A percentile compares a stretch with the other conserved stretches of the same genome.
Evolutionary conservation across 1,140 invertebrate genomes (phyloP).

Genomic region (Tetranychus cinnabarinus): DNA sequence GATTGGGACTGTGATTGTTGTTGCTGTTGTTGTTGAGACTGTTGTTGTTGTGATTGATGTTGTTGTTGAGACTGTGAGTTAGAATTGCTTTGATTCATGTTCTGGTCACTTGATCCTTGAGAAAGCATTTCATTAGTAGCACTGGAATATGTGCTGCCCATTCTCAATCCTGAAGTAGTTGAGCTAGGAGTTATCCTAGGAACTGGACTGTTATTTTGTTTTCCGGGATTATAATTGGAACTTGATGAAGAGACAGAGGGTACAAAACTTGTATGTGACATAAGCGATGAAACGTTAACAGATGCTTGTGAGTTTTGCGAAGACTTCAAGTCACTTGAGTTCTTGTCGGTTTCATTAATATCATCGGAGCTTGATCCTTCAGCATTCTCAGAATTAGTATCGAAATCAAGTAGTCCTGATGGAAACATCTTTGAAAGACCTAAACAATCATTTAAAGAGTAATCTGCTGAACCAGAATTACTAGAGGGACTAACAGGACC

Average conservation of each 20-base stretch:
- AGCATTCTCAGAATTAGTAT: neutral
- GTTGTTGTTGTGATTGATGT: neutral
- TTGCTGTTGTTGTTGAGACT: neutral
- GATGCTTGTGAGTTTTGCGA: neutral
- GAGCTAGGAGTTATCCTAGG: neutral
- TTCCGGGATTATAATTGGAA: neutral
- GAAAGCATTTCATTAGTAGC: neutral
- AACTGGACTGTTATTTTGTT: neutral
- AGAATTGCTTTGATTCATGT: too few relatives aligned
- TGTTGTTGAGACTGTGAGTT: neutral
- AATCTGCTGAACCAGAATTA: neutral
- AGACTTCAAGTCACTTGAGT: neutral
- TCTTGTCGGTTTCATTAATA: too few relatives aligned
- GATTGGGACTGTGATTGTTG: neutral
- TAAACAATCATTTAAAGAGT: conserved; percentile 1
- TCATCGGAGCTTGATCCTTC: too few relatives aligned
- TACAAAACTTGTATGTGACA: neutral
- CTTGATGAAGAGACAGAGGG: neutral
- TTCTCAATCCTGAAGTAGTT: neutral
- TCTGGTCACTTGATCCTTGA: too few relatives aligned
- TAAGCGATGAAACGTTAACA: neutral
- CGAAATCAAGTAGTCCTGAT: neutral
- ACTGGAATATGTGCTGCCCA: neutral
- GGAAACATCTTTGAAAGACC: conserved; percentile 3
- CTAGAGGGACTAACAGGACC: neutral